A percentile compares a stretch with the other conserved stretches of the same genome.
These are phyloP conservation scores for Conchocele bisecta DNA, from an alignment of 2,888 invertebrate genomes.

Conservation along the genomic window DNA sequence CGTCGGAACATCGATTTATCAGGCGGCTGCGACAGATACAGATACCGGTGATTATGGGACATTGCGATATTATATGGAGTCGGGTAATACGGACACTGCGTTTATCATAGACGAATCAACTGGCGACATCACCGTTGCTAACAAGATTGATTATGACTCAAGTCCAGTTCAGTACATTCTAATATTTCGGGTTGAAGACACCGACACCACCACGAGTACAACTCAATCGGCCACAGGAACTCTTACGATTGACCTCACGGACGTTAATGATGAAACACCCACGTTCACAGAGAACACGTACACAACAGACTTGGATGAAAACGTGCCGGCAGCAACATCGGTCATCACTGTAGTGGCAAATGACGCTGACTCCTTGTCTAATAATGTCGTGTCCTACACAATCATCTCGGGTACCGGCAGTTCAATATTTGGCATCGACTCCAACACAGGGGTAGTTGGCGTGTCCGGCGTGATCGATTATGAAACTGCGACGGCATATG, in stretches of 20 bases:
- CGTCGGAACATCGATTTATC: constrained; percentile 61
- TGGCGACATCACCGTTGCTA: constrained; percentile 67
- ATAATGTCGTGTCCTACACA: constrained; percentile 64
- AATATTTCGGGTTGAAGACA: constrained; percentile 62
- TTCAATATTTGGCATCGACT: constrained; percentile 64
- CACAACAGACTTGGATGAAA: constrained; percentile 61
- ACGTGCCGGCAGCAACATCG: constrained; percentile 36
- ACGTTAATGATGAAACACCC: constrained; percentile 69
- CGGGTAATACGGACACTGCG: constrained; percentile 40
- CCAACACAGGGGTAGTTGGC: constrained; percentile 62
- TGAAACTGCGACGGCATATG: constrained; percentile 63
- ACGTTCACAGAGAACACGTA: constrained; percentile 56
- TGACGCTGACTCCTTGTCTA: constrained; percentile 61
- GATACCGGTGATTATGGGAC: constrained; percentile 64
- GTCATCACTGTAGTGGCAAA: constrained; percentile 50
- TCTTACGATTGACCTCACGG: constrained; percentile 56
- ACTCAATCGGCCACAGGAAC: constrained; percentile 50
- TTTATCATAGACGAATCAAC: constrained; percentile 59
- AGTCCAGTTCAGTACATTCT: constrained; percentile 50
- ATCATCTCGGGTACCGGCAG: constrained; percentile 62
- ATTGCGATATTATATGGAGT: constrained; percentile 45
- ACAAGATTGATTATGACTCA: constrained; percentile 72
- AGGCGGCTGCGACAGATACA: constrained; percentile 63
- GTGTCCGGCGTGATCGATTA: constrained; percentile 65
- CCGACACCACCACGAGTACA: constrained; percentile 32